Percentiles rank a stretch among this genome's conserved stretches.
Evolutionary conservation across 1,140 invertebrate species (phyloP).

Genomic region (Chelonus insularis): DNA sequence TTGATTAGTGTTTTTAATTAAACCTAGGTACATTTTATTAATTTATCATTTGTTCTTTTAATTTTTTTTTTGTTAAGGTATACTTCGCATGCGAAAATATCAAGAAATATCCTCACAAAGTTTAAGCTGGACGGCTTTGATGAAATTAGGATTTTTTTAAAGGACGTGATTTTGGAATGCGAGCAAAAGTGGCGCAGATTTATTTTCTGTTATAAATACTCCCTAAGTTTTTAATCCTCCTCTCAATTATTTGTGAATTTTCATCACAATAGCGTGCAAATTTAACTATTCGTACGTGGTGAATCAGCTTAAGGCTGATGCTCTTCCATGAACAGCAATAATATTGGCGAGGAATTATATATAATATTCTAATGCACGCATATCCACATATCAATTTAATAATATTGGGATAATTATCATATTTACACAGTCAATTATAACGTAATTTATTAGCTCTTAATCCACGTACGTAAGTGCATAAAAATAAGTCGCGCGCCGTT

Average conservation of each 20-base stretch:
- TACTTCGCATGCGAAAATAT: slow-evolving; percentile 56
- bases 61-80: slow-evolving; percentile 22
- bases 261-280: slow-evolving; percentile 8
- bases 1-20: not conserved
- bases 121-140: slow-evolving; percentile 61
- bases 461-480: slow-evolving; percentile 33
- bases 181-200: slow-evolving; percentile 8
- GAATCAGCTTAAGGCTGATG: not conserved
- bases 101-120: slow-evolving; percentile 58
- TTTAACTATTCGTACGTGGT: slow-evolving; percentile 12
- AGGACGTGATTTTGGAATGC: slow-evolving; percentile 49
- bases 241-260: not conserved
- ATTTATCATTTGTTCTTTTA: slow-evolving; percentile 9
- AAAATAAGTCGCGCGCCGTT: slow-evolving; percentile 43
- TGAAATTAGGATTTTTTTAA: slow-evolving; percentile 59
- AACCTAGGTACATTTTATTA: slow-evolving; percentile 5
- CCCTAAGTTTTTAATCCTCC: not conserved
- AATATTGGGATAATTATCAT: slow-evolving; percentile 35
- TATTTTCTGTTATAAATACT: not conserved
- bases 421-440: slow-evolving; percentile 41
- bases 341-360: slow-evolving; percentile 39
- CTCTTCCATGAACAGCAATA: slow-evolving; percentile 37
- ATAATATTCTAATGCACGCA: slow-evolving; percentile 21
- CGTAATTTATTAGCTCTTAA: slow-evolving; percentile 34
- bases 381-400: slow-evolving; percentile 15